A percentile compares a stretch with the other conserved stretches of the same genome.
phyloP scores from a whole-genome alignment of 1,140 invertebrate genomes.

The Sitodiplosis mosellana region DNA sequence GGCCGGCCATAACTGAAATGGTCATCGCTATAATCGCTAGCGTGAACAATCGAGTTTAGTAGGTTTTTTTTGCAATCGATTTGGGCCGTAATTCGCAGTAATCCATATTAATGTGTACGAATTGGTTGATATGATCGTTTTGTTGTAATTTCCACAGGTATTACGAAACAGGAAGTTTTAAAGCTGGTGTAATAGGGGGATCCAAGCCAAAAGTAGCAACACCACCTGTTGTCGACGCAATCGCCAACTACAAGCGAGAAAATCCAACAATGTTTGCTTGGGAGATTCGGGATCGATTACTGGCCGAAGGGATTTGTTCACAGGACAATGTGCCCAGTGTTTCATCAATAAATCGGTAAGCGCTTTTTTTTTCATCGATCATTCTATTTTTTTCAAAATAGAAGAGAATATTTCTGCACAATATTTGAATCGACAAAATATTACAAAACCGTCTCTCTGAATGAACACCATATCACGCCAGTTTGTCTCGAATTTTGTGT shows the following conservation, averaged over 20 bases:
- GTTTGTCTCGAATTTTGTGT: no score
- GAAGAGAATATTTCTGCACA: no score
- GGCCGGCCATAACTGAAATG: neutral
- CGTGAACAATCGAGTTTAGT: no score
- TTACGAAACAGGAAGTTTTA: conserved; percentile 97
- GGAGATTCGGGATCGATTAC: conserved; percentile 94
- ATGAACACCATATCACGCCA: no score
- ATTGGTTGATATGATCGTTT: neutral
- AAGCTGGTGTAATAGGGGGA: conserved; percentile 96
- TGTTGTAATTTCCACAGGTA: conserved; percentile 44
- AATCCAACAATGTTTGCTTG: conserved; percentile 99
- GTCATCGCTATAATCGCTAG: neutral
- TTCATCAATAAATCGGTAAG: conserved; percentile 97
- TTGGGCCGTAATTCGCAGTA: no score
- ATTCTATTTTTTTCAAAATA: no score
- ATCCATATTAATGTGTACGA: neutral
- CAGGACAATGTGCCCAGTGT: conserved; percentile 98
- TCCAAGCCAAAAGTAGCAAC: conserved; percentile 99
- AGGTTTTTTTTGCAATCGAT: no score
- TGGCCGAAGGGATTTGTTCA: conserved; percentile 92
- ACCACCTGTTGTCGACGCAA: conserved; percentile 93
- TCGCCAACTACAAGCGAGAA: conserved; percentile 94
- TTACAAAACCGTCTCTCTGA: no score
- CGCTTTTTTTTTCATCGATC: no score
- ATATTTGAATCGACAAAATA: no score